A percentile compares a stretch with the other conserved stretches of the same genome.
Evolutionary conservation across 2,888 invertebrate genomes (phyloP).

Genomic region (Sinopyrophorus schimmeli): DNA sequence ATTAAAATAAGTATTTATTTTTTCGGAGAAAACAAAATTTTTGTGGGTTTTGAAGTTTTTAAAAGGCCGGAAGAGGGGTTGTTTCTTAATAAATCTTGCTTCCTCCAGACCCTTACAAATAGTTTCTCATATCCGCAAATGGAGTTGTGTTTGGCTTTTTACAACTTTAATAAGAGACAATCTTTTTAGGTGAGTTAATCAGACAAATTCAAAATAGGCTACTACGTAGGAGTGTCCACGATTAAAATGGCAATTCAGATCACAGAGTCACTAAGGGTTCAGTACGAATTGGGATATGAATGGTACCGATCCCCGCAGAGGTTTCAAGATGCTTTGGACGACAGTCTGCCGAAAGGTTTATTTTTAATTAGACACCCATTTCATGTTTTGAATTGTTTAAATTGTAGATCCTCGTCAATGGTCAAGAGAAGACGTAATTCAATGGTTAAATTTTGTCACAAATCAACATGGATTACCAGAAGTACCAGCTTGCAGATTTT

Average conservation of each 20-base stretch:
- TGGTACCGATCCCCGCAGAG: conserved; percentile 40
- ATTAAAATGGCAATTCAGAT: conserved; percentile 45
- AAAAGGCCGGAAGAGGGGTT: conserved; percentile 48
- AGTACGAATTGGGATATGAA: conserved; percentile 43
- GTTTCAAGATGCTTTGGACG: conserved; percentile 30
- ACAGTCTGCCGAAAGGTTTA: conserved; percentile 49
- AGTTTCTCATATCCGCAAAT: conserved; percentile 41
- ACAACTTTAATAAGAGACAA: neutral
- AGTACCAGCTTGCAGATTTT: conserved; percentile 65
- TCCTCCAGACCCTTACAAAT: conserved; percentile 41
- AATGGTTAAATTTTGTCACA: conserved; percentile 66
- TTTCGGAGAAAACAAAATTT: neutral
- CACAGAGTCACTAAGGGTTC: conserved; percentile 44
- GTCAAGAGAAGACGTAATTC: conserved; percentile 70
- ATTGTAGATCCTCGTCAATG: conserved; percentile 71
- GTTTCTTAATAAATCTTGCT: conserved; percentile 44
- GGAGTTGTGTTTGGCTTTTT: conserved; percentile 20
- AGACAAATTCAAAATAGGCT: conserved; percentile 49
- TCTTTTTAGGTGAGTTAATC: neutral
- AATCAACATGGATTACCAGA: conserved; percentile 62
- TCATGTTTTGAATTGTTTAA: no score
- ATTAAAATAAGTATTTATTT: no score
- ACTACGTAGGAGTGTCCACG: conserved; percentile 36
- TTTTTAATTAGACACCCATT: neutral
- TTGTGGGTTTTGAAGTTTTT: neutral